Evolutionary conservation across 2,797 vertebrate genomes (phyloP).

Genomic region (Fratercula arctica): DNA sequence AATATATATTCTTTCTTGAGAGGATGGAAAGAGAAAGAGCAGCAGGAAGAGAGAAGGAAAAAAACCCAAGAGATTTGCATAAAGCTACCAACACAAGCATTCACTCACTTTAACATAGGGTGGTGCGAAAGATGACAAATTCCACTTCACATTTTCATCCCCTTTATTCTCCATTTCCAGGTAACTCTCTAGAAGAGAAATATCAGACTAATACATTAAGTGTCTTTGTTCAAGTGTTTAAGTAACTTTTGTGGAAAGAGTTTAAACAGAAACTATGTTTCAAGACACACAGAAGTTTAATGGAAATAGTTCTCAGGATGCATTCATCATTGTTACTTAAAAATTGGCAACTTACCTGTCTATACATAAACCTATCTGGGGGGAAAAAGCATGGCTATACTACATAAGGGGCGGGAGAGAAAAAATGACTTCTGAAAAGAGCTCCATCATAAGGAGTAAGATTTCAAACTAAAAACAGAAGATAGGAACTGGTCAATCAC

Average conservation of each 20-base stretch:
- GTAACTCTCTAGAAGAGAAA: conserved; percentile 80
- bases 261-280: not conserved
- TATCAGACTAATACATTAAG: not conserved
- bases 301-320: not conserved
- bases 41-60: not conserved
- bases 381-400: not conserved
- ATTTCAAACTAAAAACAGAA: not conserved
- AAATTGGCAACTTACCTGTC: not conserved
- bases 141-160: conserved; percentile 86
- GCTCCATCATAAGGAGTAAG: not conserved
- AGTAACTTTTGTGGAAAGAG: not conserved
- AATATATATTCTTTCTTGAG: not conserved
- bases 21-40: not conserved
- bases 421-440: not conserved
- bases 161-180: conserved; percentile 89
- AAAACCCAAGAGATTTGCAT: not conserved
- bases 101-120: conserved; percentile 91
- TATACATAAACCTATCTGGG: not conserved
- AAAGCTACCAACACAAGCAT: not conserved
- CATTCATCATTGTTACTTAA: not conserved
- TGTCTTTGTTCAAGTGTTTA: not conserved
- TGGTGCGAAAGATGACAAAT: conserved; percentile 91
- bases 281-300: not conserved
- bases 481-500: not conserved
- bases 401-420: not conserved